Evolutionary conservation across 2,113 vertebrate genomes (phyloP).

Genomic region (Nibea albiflora): DNA sequence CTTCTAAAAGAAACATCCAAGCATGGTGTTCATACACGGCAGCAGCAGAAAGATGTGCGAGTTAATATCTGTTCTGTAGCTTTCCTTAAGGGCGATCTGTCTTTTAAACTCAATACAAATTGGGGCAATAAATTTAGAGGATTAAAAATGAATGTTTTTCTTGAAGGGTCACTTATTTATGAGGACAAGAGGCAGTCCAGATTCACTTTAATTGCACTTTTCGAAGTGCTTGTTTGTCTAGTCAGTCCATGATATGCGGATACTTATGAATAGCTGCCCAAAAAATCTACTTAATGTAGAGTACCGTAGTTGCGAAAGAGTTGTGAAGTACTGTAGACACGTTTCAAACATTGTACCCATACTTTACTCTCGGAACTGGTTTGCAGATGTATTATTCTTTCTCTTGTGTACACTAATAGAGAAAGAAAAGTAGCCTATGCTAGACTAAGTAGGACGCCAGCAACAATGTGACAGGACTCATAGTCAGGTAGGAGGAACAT

Average conservation of each 20-base stretch:
- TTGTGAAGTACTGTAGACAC: neutral
- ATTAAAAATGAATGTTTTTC: neutral
- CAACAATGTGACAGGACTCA: slow-evolving; percentile 14
- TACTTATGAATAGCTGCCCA: neutral
- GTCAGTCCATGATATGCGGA: neutral
- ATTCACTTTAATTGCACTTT: neutral
- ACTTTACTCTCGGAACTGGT: neutral
- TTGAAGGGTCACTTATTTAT: neutral
- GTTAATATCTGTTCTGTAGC: neutral
- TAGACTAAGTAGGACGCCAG: slow-evolving; percentile 19
- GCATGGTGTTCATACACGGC: neutral
- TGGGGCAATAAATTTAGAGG: neutral
- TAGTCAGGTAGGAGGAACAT: neutral
- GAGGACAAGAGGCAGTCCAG: neutral
- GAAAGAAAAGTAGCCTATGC: slow-evolving; percentile 1
- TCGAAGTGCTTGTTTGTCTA: neutral
- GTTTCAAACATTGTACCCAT: neutral
- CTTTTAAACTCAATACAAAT: neutral
- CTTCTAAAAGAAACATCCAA: neutral
- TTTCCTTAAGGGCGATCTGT: neutral
- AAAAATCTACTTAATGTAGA: neutral
- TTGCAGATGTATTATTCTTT: slow-evolving; percentile 17
- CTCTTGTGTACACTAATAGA: neutral
- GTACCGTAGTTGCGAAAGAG: neutral
- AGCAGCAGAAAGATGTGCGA: neutral